A percentile compares a stretch with the other conserved stretches of the same genome.
These are phyloP conservation scores for Bombus haemorrhoidalis DNA, from an alignment of 1,140 invertebrate species.

Conservation along the genomic window DNA sequence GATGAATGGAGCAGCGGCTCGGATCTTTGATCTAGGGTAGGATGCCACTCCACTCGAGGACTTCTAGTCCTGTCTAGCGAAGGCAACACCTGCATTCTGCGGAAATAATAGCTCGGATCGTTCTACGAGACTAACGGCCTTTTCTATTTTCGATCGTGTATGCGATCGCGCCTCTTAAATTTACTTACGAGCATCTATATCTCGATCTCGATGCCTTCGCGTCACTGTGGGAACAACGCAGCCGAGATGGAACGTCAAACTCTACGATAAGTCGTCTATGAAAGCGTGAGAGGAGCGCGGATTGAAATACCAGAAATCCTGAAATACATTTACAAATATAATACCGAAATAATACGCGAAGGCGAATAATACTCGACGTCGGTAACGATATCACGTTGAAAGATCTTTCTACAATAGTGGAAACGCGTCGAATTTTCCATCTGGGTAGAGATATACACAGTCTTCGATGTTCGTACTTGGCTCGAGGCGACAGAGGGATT, in stretches of 20 bases:
- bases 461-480: background rate
- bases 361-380: too few species aligned
- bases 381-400: background rate
- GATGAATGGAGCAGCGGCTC: constrained; percentile 52
- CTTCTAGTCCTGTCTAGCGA: constrained; percentile 41
- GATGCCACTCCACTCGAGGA: constrained; percentile 59
- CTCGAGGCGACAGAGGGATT: constrained; percentile 21
- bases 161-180: constrained; percentile 31
- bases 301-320: background rate
- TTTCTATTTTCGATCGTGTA: constrained; percentile 57
- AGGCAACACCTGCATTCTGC: constrained; percentile 62
- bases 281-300: background rate
- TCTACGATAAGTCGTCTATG: background rate
- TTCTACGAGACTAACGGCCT: background rate
- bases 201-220: constrained; percentile 1
- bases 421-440: background rate
- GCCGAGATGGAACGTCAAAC: background rate
- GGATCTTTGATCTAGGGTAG: constrained; percentile 65
- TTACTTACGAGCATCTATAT: background rate
- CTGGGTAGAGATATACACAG: background rate
- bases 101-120: constrained; percentile 60
- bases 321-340: too few species aligned
- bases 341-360: too few species aligned
- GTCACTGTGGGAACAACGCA: background rate
- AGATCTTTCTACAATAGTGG: background rate